Conservation (phyloP, 2,888 invertebrate genomes). For the Melieria omissa region DNA sequence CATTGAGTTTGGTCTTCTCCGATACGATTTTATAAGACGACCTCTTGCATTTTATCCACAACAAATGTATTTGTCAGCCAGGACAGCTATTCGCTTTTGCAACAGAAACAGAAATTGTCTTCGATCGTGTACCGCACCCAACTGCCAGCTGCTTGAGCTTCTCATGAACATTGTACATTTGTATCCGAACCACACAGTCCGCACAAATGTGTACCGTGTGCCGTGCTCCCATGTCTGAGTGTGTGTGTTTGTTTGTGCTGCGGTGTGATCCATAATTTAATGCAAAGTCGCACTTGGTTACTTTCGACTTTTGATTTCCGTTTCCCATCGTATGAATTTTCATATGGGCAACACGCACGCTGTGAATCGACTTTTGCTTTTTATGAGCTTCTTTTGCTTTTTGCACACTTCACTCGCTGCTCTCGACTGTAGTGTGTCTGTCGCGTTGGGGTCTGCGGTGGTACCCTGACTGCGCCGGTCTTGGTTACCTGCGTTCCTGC, state of each 20-base stretch:
- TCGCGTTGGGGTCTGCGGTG: too few species aligned
- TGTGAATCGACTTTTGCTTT: slow-evolving; percentile 50
- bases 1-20: too few species aligned
- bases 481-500: too few species aligned
- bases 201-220: not conserved
- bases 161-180: too few species aligned
- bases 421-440: slow-evolving; percentile 8
- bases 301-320: slow-evolving; percentile 60
- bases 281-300: slow-evolving; percentile 33
- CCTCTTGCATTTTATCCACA: too few species aligned
- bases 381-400: slow-evolving; percentile 54
- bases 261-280: slow-evolving; percentile 31
- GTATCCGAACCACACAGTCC: not conserved
- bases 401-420: slow-evolving; percentile 56
- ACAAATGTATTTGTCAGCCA: too few species aligned
- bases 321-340: slow-evolving; percentile 60
- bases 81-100: too few species aligned
- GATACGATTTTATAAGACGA: too few species aligned
- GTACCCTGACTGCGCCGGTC: too few species aligned
- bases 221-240: not conserved
- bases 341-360: slow-evolving; percentile 17
- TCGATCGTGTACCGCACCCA: too few species aligned
- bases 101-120: too few species aligned
- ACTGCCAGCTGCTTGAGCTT: too few species aligned
- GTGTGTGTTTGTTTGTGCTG: not conserved